Base-by-base conservation (phyloP, 2,113 vertebrate genomes). In the Chloropsis hardwickii region DNA sequence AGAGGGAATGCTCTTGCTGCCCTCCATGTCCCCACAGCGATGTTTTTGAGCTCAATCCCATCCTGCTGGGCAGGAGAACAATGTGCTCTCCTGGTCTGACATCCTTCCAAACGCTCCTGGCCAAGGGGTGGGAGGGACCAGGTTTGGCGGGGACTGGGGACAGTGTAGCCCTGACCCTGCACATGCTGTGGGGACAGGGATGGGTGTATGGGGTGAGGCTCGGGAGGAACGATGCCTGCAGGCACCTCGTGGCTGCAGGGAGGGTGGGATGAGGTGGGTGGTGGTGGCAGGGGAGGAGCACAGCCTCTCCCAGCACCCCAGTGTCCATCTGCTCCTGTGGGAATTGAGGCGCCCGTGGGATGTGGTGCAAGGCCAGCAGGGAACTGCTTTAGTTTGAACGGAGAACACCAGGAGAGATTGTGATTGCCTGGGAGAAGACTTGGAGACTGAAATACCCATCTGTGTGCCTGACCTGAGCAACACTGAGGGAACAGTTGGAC, bases 161-260 rank as follows among this genome's bases (percentile, higher is more conserved):
- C 72, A 20, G 3, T 0, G n/a, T 56, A 84, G 29, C 50, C 1
- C 1, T 62, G 42, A 28, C 50, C 10, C 35, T 10, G 11, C 33
- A 7, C 0, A 0, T 20, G 39, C 10, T 23, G 1, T 21, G 25
- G 35, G 27, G n/a, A 23, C 3, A 7, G 25, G 29, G 50, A 3
- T 25, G 50, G 51, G 5, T 0, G 2, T 11, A 44, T 35, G 48
- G 44, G 29, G 11, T 50, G 21, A 60, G 64, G 56, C 57, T 51
- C 1, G 0, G 5, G 37, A 37, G 40, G 48, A 39, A 7, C 0
- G 0, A 19, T 21, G 47, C 21, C 47, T 48, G 37, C 29, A 25
- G 50, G 48, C 15, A 21, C 23, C 21, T 64, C 2, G 0, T 20
- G 69, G 64, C 50, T 51, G 24, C 42, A 14, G 53, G 22, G 56